These are phyloP conservation scores for Stratiomys singularior DNA, from an alignment of 2,888 invertebrate genomes.

Conservation along the genomic window DNA sequence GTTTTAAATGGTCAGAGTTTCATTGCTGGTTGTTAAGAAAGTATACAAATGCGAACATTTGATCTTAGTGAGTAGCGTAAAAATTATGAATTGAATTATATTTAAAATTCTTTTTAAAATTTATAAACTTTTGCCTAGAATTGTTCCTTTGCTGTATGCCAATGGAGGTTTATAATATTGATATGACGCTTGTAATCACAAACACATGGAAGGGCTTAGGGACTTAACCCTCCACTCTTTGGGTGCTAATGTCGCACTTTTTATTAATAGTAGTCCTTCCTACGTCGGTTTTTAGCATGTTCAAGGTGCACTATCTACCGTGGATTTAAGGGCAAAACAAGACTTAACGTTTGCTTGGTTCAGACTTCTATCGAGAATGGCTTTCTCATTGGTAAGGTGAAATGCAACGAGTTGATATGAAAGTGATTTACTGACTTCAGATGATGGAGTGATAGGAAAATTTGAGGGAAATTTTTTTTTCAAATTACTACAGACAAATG, in stretches of 20 bases:
- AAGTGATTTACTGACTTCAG: constrained; percentile 64
- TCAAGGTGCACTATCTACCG: constrained; percentile 77
- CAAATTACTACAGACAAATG: constrained; percentile 66
- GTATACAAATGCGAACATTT: constrained; percentile 71
- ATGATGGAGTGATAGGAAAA: not conserved
- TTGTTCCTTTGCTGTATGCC: constrained; percentile 67
- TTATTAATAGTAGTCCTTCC: constrained; percentile 83
- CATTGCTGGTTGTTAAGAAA: constrained; percentile 79
- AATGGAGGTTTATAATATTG: constrained; percentile 89
- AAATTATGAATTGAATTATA: not conserved
- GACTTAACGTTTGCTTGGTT: constrained; percentile 64
- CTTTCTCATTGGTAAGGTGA: constrained; percentile 85
- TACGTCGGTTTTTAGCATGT: constrained; percentile 75
- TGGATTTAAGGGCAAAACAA: constrained; percentile 76
- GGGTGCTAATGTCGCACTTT: constrained; percentile 77
- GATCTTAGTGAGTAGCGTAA: constrained; percentile 68
- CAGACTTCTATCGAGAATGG: constrained; percentile 95
- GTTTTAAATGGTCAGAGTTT: too few species aligned
- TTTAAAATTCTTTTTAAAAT: constrained; percentile 66
- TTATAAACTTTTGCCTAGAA: constrained; percentile 66
- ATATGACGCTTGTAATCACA: constrained; percentile 77
- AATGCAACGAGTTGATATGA: constrained; percentile 68
- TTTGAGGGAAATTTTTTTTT: too few species aligned
- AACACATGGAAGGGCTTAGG: constrained; percentile 75
- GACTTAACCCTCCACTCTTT: constrained; percentile 69